These are phyloP conservation scores for Eurytoma californica DNA, from an alignment of 2,888 invertebrate species.

Conservation along the genomic window DNA sequence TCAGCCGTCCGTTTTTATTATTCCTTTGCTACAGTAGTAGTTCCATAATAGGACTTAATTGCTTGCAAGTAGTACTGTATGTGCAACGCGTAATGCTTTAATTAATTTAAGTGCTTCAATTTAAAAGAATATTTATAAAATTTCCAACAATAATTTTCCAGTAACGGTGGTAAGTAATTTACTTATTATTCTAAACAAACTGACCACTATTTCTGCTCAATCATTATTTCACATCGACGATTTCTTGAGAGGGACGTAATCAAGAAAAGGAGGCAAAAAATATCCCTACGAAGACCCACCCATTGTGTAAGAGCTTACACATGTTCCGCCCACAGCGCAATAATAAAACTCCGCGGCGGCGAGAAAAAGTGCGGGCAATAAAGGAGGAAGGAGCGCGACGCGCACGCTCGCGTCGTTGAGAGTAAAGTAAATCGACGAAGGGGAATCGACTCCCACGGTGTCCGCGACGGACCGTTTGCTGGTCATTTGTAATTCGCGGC, in stretches of 20 bases:
- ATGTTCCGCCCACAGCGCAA: constrained; percentile 37
- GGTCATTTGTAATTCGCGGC: constrained; percentile 69
- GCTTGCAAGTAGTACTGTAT: too few species aligned
- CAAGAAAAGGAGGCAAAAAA: constrained; percentile 4
- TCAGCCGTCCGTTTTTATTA: constrained; percentile 42
- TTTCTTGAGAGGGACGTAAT: not conserved
- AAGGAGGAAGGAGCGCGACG: constrained; percentile 1
- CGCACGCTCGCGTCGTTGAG: not conserved
- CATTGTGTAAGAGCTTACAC: constrained; percentile 38
- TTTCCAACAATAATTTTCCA: too few species aligned
- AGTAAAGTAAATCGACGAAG: constrained; percentile 17
- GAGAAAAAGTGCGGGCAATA: constrained; percentile 27
- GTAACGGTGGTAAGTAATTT: too few species aligned
- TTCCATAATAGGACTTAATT: too few species aligned
- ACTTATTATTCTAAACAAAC: too few species aligned
- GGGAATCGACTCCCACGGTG: not conserved
- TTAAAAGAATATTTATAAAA: too few species aligned
- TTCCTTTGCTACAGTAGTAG: not conserved
- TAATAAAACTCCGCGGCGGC: constrained; percentile 17
- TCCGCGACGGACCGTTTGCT: constrained; percentile 10
- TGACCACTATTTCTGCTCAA: not conserved
- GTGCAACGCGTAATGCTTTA: too few species aligned
- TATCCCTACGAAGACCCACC: not conserved
- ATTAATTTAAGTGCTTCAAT: too few species aligned
- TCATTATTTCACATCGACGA: not conserved